Base-by-base conservation (phyloP, 1,140 invertebrate species). In the Chionoecetes opilio region DNA sequence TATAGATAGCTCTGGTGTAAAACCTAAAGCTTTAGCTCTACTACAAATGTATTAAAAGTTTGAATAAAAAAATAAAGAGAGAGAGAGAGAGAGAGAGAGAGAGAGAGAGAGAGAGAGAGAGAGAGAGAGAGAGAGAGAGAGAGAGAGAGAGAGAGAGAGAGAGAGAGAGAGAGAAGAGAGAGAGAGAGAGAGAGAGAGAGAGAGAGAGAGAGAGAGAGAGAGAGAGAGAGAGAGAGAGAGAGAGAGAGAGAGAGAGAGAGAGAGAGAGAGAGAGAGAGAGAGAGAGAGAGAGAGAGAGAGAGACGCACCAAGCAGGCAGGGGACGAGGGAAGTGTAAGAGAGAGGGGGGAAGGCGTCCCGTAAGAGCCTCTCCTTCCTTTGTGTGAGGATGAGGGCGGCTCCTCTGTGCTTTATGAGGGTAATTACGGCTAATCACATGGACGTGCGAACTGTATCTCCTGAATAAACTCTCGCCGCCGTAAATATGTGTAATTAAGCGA, bases 391-490 rank as follows among this genome's bases (percentile, higher is more conserved):
- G 63, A 26, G 63, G 63, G 63, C 63, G 63, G 63, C 63, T 75
- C 63, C 63, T 75, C 63, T n/a, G 63, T 75, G 63, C 63, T 75
- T 75, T 75, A 75, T 75, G 63, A 26, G 6, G 63, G 63, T 75
- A 75, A 75, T 75, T 75, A 75, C 63, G 63, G 11, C 63, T 75
- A 75, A 75, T 75, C 63, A 75, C 63, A 75, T 75, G 63, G 63
- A 75, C 63, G 63, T 75, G 63, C 63, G 63, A 75, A 75, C 21
- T 75, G 63, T 75, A 75, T 75, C 63, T 75, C 0, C 63, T 75
- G 63, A 75, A 75, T 75, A 75, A 75, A 75, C 63, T 75, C 63
- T 75, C 63, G 63, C 63, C 63, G 63, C 63, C n/a, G 63, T 75
- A 75, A 75, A 75, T 75, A 75, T n/a, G 63, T 75, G 21, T 75